Evolutionary conservation across 2,797 vertebrate species (phyloP).

Genomic region (Graptemys geographica): DNA sequence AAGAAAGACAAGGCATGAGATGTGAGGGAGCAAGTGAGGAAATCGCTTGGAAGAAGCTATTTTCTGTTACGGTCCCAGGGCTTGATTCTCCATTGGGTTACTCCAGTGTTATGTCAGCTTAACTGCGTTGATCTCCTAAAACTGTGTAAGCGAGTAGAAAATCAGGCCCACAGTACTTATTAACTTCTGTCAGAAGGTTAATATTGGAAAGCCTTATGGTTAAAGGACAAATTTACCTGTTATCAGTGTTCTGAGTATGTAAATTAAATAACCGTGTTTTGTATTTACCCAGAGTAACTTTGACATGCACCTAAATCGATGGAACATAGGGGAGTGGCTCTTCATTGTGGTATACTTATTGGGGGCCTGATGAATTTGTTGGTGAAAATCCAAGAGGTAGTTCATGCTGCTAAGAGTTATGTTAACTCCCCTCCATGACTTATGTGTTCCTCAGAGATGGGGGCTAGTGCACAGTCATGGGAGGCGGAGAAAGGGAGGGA

Average conservation of each 20-base stretch:
- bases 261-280: neutral
- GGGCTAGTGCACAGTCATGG: neutral
- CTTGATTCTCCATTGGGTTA: no score
- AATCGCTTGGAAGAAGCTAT: neutral
- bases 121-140: neutral
- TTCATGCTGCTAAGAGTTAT: neutral
- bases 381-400: neutral
- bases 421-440: neutral
- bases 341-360: neutral
- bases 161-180: neutral
- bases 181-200: neutral
- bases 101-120: no score
- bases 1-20: neutral
- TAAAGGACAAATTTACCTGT: neutral
- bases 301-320: neutral
- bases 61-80: no score
- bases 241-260: neutral
- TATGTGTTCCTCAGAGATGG: neutral
- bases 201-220: neutral
- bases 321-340: neutral
- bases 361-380: neutral
- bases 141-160: neutral
- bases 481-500: neutral
- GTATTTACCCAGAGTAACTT: neutral
- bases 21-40: neutral